Evolutionary conservation across 1,140 invertebrate genomes (phyloP), one percentile per base, ranked within the genome.

Genomic region (Drosophila ironensis): DNA sequence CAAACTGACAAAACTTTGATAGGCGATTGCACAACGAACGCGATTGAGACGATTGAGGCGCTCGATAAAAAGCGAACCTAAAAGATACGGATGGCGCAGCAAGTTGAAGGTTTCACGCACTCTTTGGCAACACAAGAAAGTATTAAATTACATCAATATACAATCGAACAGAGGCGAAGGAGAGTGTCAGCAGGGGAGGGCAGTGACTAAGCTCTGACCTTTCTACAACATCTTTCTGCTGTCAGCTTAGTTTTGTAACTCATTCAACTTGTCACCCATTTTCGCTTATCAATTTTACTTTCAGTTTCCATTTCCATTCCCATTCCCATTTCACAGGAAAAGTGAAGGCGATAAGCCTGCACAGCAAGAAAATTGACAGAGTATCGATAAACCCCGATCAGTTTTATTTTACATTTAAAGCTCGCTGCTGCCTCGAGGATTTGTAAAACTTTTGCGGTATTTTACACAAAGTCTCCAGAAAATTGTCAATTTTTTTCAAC

Each of bases 201-300:
- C 44, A 54, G 33, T 63, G 53, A 46, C 59, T 60, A 63, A 63
- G 54, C 35, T 63, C n/a, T n/a, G n/a, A n/a, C 8, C 44, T 9
- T 50, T 38, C 22, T 16, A 30, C 28, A 37, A n/a, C n/a, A n/a
- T n/a, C n/a, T n/a, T n/a, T 17, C 11, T 25, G n/a, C 14, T 16
- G 4, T 25, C 14, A 56, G 25, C 56, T 42, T 33, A 57, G 56
- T 19, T 42, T 53, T 33, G 51, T 52, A 66, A 63, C 88, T 77
- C 88, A 91, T 88, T 70, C 61, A 69, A 68, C 61, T 70, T 92
- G 92, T 91, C 61, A 70, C 50, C 64, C 48, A 47, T 54, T 69
- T 69, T 33, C 19, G 46, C 46, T 66, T 66, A 66, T 66, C 61
- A 64, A 44, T 52, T 64, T 24, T 27, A 66, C 59, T 66, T 66